Base-by-base conservation (phyloP, 2,888 invertebrate genomes). In the Bombylius discolor region DNA sequence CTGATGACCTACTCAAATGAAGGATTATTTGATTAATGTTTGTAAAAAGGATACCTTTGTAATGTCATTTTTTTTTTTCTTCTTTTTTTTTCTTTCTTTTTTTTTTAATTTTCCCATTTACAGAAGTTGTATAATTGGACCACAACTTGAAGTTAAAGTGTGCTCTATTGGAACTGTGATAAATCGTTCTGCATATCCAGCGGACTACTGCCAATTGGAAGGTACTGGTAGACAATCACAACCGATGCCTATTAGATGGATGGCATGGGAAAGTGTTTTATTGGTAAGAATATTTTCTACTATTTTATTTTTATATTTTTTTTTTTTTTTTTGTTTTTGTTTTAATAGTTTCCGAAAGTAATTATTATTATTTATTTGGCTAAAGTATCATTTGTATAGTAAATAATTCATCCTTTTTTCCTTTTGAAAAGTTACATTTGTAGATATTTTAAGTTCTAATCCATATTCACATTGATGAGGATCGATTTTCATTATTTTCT, bases 251-350 rank as follows among this genome's bases (percentile, higher is more conserved):
- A 82, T 92, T 63, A 78, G 91, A 65, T 90, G 89, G 89, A 89
- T 90, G 89, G 84, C 89, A 32, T 89, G 89, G 88, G 89, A 90
- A 71, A 85, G 86, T 68, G 81, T 89, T 61, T 75, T 89, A 59
- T 69, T 84, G 79, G 85, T 85, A 73, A 79, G 78, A 74, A 44
- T 13, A 55, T 34, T 11, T 42, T 11, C 11, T 11, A 42, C 5
- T 42, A 5, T 11, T 11, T 5, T 11, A 1, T 42, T 11, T 42
- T 42, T 11, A 11, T 42, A 4, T 42, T 11, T 11, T 5, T 42
- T 42, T 11, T 11, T 5, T 42, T 42, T 33, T 36, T 36, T 4
- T 6, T 50, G 3, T 36, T 36, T 36, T 36, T 36, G 36, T 9
- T 36, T 36, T 9, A 36, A 3, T 23, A 23, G 49, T 7, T 32